phyloP scores from a whole-genome alignment of 1,140 invertebrate species.

The Drosophila saltans region DNA sequence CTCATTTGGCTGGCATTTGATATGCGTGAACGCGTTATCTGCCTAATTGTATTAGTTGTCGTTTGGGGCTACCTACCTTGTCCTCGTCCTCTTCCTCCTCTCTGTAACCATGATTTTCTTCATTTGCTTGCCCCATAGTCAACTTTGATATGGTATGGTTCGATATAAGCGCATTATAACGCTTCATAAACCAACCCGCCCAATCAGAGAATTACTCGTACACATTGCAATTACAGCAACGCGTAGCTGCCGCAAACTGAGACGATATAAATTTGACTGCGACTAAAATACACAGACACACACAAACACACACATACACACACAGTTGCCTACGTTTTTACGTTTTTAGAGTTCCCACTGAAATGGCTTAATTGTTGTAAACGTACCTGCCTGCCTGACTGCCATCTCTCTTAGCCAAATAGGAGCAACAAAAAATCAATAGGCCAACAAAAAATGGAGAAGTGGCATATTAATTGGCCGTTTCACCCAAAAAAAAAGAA shows the following conservation, averaged over 20 bases:
- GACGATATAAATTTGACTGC: constrained; percentile 66
- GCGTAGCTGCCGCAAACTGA: constrained; percentile 54
- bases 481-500: constrained; percentile 61
- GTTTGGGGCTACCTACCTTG: constrained; percentile 16
- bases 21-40: constrained; percentile 59
- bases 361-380: constrained; percentile 72
- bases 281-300: constrained; percentile 6
- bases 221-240: constrained; percentile 63
- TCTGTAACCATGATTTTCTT: too few species aligned
- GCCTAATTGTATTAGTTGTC: constrained; percentile 71
- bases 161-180: constrained; percentile 73
- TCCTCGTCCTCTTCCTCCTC: too few species aligned
- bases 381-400: constrained; percentile 32
- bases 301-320: neutral
- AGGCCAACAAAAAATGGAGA: constrained; percentile 33
- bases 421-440: constrained; percentile 70
- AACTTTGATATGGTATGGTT: constrained; percentile 34
- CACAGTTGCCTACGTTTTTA: neutral
- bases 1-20: constrained; percentile 37
- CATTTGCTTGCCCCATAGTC: neutral
- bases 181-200: constrained; percentile 61
- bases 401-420: constrained; percentile 32
- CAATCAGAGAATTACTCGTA: constrained; percentile 64
- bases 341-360: neutral
- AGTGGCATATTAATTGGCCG: constrained; percentile 70